phyloP scores from a whole-genome alignment of 2,888 invertebrate species.

The Cheiracanthium punctorium region DNA sequence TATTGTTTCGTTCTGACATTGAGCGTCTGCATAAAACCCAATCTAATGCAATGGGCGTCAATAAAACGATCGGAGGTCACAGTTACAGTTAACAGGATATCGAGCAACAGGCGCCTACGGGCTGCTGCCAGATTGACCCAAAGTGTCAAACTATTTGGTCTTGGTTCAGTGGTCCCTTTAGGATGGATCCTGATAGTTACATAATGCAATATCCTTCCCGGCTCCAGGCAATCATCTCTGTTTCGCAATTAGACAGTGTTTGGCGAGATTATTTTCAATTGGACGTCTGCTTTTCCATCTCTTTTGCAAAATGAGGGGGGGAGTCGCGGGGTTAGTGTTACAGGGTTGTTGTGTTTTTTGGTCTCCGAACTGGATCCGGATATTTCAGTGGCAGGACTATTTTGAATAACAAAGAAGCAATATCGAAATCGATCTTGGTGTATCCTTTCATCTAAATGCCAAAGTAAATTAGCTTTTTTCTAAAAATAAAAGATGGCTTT shows the following conservation, averaged over 20 bases:
- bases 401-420: conserved; percentile 6
- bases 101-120: conserved; percentile 9
- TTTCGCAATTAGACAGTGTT: conserved; percentile 44
- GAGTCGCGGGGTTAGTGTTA: conserved; percentile 49
- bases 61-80: conserved; percentile 57
- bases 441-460: background rate
- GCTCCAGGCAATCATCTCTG: conserved; percentile 52
- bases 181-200: conserved; percentile 14
- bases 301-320: conserved; percentile 40
- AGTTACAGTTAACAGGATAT: conserved; percentile 48
- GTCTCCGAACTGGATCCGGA: conserved; percentile 14
- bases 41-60: conserved; percentile 36
- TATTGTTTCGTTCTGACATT: conserved; percentile 58
- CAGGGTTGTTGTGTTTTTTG: conserved; percentile 27
- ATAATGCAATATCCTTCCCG: conserved; percentile 61
- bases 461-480: background rate
- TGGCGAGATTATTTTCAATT: background rate
- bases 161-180: conserved; percentile 48
- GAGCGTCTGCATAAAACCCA: conserved; percentile 39
- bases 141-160: conserved; percentile 63
- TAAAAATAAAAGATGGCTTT: conserved; percentile 4
- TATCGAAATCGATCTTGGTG: background rate
- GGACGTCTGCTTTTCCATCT: background rate
- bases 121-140: conserved; percentile 43
- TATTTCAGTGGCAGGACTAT: conserved; percentile 3